These are phyloP conservation scores for Lasioglossum malachurum DNA, from an alignment of 2,888 invertebrate genomes.

Conservation along the genomic window DNA sequence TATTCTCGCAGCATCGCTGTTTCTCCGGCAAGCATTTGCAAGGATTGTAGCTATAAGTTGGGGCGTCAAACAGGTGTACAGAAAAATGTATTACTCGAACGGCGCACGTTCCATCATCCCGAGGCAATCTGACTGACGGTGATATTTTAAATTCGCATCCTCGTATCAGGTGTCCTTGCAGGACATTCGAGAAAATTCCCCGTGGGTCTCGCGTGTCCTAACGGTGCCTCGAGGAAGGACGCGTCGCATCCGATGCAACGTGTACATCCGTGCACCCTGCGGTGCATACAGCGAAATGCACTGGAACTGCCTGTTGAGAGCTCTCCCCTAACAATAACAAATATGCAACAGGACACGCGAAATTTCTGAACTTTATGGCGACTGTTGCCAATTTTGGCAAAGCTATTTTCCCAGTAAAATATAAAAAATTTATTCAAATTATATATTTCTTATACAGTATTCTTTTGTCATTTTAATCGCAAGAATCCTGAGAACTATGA, in stretches of 20 bases:
- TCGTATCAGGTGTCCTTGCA: constrained; percentile 32
- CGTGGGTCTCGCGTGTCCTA: constrained; percentile 22
- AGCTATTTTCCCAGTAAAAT: background rate
- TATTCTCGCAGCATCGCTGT: background rate
- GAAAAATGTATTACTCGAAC: constrained; percentile 19
- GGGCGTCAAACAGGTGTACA: background rate
- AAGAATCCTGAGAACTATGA: background rate
- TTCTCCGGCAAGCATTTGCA: background rate
- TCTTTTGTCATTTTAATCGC: background rate
- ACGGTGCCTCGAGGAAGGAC: constrained; percentile 15
- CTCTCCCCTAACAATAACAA: background rate
- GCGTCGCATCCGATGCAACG: constrained; percentile 11
- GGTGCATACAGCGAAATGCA: constrained; percentile 21
- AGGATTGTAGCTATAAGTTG: constrained; percentile 7
- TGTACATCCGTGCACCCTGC: background rate
- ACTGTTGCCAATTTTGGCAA: background rate
- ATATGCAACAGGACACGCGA: background rate
- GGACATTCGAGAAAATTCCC: constrained; percentile 48
- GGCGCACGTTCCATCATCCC: constrained; percentile 15
- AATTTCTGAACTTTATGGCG: background rate
- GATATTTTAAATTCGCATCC: constrained; percentile 54
- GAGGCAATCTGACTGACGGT: constrained; percentile 46
- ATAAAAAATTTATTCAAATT: background rate
- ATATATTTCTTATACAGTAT: background rate
- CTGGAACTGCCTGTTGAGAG: background rate